Evolutionary conservation across 2,888 invertebrate species (phyloP).

Genomic region (Acanthoscelides obtectus): DNA sequence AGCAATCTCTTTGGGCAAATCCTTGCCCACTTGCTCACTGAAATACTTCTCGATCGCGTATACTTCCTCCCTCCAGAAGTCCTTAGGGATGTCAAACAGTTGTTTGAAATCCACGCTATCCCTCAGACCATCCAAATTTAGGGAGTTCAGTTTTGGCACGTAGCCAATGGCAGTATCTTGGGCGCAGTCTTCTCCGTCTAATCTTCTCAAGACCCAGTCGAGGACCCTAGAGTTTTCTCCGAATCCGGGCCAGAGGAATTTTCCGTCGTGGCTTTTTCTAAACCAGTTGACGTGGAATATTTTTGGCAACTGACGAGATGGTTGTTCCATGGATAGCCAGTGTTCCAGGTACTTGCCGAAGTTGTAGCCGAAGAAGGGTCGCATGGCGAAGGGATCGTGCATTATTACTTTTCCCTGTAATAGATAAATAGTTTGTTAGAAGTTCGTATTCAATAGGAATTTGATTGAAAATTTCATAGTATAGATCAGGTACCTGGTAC

Average conservation of each 20-base stretch:
- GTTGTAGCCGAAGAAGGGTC: constrained; percentile 99
- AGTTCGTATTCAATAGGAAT: too few relatives aligned
- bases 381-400: constrained; percentile 99
- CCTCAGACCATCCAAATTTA: constrained; percentile 60
- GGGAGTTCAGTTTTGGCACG: constrained; percentile 56
- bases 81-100: constrained; percentile 81
- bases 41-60: constrained; percentile 83
- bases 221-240: constrained; percentile 95
- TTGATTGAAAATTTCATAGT: too few relatives aligned
- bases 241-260: constrained; percentile 98
- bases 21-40: constrained; percentile 84
- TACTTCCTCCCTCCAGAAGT: constrained; percentile 91
- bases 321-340: constrained; percentile 85
- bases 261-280: constrained; percentile 77
- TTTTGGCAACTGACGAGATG: constrained; percentile 70
- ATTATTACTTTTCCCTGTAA: constrained; percentile 79
- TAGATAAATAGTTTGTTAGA: too few relatives aligned
- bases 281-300: constrained; percentile 99
- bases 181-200: constrained; percentile 71
- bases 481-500: too few relatives aligned
- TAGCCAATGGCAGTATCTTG: constrained; percentile 71
- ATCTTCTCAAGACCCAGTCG: constrained; percentile 90
- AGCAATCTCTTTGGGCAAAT: constrained; percentile 74
- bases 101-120: constrained; percentile 70
- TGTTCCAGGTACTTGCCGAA: constrained; percentile 93